These are phyloP conservation scores for Drosophila repletoides DNA, from an alignment of 1,140 invertebrate species.

Conservation along the genomic window DNA sequence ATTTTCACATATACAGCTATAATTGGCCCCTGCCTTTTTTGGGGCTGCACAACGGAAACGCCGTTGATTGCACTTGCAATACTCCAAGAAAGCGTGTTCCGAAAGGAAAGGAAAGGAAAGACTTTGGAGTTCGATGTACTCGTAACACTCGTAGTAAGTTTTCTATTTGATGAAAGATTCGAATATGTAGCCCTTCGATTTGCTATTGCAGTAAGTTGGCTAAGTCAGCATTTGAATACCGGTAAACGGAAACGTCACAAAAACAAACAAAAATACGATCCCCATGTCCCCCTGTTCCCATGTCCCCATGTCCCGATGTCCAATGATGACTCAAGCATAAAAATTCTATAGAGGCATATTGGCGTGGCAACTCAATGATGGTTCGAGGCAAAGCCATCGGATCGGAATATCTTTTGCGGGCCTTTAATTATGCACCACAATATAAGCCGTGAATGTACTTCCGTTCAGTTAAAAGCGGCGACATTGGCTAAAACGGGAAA, in stretches of 20 bases:
- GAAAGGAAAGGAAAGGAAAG: too few species aligned
- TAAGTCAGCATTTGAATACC: conserved; percentile 19
- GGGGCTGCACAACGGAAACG: conserved; percentile 61
- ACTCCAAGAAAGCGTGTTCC: background rate
- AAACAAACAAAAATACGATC: conserved; percentile 30
- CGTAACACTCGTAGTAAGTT: too few species aligned
- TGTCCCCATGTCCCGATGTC: conserved; percentile 1
- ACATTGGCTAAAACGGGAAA: background rate
- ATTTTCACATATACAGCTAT: conserved; percentile 53
- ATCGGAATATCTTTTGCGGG: background rate
- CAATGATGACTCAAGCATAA: conserved; percentile 65
- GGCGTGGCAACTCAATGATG: conserved; percentile 20
- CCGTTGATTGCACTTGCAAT: conserved; percentile 39
- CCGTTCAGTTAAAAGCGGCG: conserved; percentile 29
- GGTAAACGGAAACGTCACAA: conserved; percentile 41
- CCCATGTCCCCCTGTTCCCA: conserved; percentile 8
- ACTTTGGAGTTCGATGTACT: conserved; percentile 5
- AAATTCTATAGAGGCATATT: conserved; percentile 53
- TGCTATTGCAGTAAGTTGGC: background rate
- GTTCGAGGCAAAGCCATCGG: conserved; percentile 11
- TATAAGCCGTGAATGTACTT: conserved; percentile 55
- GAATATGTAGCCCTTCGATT: conserved; percentile 28
- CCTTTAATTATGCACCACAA: conserved; percentile 51
- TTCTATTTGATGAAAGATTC: conserved; percentile 43
- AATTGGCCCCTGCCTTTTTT: conserved; percentile 68